Evolutionary conservation across 2,888 invertebrate species (phyloP).

Genomic region (Bellardia pandia): DNA sequence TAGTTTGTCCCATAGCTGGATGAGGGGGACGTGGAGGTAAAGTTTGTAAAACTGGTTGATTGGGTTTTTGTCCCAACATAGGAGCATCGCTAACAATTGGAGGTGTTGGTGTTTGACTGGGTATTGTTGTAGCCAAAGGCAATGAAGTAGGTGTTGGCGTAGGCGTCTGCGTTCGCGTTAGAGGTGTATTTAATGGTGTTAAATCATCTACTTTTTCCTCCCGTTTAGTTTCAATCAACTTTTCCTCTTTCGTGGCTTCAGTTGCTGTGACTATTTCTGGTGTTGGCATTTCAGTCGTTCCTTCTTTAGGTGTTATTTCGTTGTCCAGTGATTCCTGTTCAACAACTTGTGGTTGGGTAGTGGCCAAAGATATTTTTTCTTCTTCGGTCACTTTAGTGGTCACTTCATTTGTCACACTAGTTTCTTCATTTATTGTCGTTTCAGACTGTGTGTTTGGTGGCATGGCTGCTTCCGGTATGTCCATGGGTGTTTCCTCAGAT

Average conservation of each 20-base stretch:
- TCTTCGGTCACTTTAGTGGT: constrained; percentile 19
- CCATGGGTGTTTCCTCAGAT: constrained; percentile 60
- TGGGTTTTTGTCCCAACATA: constrained; percentile 10
- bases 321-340: constrained; percentile 29
- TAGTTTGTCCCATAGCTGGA: constrained; percentile 29
- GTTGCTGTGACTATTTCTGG: constrained; percentile 6
- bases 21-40: constrained; percentile 41
- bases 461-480: constrained; percentile 40
- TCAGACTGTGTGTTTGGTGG: constrained; percentile 40
- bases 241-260: constrained; percentile 47
- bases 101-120: constrained; percentile 25
- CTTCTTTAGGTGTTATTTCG: constrained; percentile 13
- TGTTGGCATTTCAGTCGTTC: constrained; percentile 1
- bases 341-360: neutral
- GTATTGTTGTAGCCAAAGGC: constrained; percentile 16
- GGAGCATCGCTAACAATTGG: constrained; percentile 13
- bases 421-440: constrained; percentile 64
- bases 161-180: constrained; percentile 25
- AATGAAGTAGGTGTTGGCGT: constrained; percentile 12
- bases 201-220: constrained; percentile 37
- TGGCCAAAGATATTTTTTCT: constrained; percentile 2
- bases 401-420: constrained; percentile 39
- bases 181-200: neutral
- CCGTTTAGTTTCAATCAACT: constrained; percentile 23
- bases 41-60: constrained; percentile 38